Conservation (phyloP, 2,113 vertebrate genomes). For the Boulengeromyrus knoepffleri region DNA sequence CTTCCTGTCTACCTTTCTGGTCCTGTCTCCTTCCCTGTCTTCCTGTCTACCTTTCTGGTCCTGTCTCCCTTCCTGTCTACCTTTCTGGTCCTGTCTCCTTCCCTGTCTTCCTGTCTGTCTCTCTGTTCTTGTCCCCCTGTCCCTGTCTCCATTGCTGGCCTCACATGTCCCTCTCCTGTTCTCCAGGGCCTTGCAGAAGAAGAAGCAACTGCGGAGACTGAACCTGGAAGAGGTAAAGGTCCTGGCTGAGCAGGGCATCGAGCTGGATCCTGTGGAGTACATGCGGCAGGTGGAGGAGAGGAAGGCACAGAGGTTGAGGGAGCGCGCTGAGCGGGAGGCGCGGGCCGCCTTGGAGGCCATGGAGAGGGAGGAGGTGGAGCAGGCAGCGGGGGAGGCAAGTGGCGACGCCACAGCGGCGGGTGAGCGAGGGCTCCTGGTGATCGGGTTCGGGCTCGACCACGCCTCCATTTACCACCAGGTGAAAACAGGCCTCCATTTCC, state of each 20-base stretch:
- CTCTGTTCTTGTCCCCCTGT: neutral
- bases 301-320: conserved; percentile 61
- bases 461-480: neutral
- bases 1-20: neutral
- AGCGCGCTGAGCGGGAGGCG: conserved; percentile 59
- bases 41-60: neutral
- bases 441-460: neutral
- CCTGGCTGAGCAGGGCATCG: conserved; percentile 67
- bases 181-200: conserved; percentile 77
- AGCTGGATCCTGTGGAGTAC: conserved; percentile 66
- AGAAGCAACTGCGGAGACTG: conserved; percentile 76
- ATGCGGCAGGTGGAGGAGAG: conserved; percentile 58
- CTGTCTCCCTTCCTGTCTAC: neutral
- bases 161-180: neutral
- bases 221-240: conserved; percentile 85
- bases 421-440: neutral
- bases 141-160: neutral
- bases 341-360: conserved; percentile 60
- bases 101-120: neutral
- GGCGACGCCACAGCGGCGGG: conserved; percentile 15
- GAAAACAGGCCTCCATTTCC: neutral
- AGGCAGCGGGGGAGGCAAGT: neutral
- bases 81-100: neutral
- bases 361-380: conserved; percentile 55
- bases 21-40: neutral